Evolutionary conservation across 2,113 vertebrate species (phyloP), one percentile per base, ranked within the genome.

Genomic region (Melanostigma gelatinosum): DNA sequence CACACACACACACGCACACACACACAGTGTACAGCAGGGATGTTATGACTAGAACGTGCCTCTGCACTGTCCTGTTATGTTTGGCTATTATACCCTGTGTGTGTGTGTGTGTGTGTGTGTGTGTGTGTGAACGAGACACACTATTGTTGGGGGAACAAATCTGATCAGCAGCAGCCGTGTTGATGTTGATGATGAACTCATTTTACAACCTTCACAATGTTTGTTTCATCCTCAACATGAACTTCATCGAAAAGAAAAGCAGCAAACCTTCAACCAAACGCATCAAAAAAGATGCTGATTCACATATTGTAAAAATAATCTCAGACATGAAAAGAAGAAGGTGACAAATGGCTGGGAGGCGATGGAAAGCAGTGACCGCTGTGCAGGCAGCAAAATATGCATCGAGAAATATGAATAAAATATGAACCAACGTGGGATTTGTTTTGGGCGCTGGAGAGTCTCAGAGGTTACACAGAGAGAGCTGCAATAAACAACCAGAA

Each of bases 401-500:
- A 27, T 69, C 70, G 40, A 12, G 3, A 62, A 78, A 73, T n/a
- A 78, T 84, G 81, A 84, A 84, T 81, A 66, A 84, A 84, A 84
- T 75, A 87, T 84, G 69, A 84, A 78, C 12, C 36, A 11, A 52
- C n/a, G n/a, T 44, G 64, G 70, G 77, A 67, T 68, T 82, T 57
- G 44, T 55, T 40, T 40, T 1, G 38, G 62, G 24, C 12, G 11
- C 32, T 34, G 40, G 27, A 16, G 38, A 65, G 66, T 75, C 61
- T 79, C 16, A 24, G 63, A 83, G 72, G 85, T 66, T 72, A 61
- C 11, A 72, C 34, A 72, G 24, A 50, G 46, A 62, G 62, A 61
- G 72, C 20, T 60, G 67, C 40, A 4, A 32, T 15, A 40, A 44
- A 77, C 42, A 76, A 18, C 16, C 57, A 50, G 16, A 29, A 20